phyloP scores from a whole-genome alignment of 2,888 invertebrate genomes.

The Antitype chi region DNA sequence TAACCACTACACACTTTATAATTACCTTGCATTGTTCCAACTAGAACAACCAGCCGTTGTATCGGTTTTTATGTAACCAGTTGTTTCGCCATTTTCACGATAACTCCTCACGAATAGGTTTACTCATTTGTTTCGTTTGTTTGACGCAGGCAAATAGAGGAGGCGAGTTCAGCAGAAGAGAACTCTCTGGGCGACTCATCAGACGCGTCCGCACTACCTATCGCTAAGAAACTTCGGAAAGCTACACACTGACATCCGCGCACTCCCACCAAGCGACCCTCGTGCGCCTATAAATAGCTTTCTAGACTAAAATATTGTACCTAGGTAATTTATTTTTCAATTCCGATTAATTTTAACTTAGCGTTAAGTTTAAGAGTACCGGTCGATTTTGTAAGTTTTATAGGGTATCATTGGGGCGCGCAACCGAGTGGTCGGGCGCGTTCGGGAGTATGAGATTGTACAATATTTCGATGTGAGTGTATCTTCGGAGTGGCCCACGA shows the following conservation, averaged over 20 bases:
- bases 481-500: conserved; percentile 79
- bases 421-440: conserved; percentile 79
- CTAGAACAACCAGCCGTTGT: conserved; percentile 24
- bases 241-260: conserved; percentile 88
- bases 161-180: conserved; percentile 90
- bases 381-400: conserved; percentile 91
- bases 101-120: conserved; percentile 28
- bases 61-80: conserved; percentile 51
- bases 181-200: conserved; percentile 87
- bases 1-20: conserved; percentile 23
- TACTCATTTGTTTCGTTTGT: conserved; percentile 45
- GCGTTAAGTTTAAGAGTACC: conserved; percentile 89
- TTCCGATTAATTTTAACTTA: conserved; percentile 91
- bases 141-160: conserved; percentile 85
- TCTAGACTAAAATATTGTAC: conserved; percentile 90
- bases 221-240: conserved; percentile 87
- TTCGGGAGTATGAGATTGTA: conserved; percentile 83
- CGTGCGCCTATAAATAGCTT: conserved; percentile 89
- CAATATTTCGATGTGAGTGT: conserved; percentile 84
- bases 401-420: conserved; percentile 89
- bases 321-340: conserved; percentile 91
- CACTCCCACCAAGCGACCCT: conserved; percentile 82
- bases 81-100: conserved; percentile 53
- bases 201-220: conserved; percentile 81
- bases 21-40: conserved; percentile 49